These are phyloP conservation scores for Catonia carolina DNA, from an alignment of 2,888 invertebrate genomes.

Conservation along the genomic window DNA sequence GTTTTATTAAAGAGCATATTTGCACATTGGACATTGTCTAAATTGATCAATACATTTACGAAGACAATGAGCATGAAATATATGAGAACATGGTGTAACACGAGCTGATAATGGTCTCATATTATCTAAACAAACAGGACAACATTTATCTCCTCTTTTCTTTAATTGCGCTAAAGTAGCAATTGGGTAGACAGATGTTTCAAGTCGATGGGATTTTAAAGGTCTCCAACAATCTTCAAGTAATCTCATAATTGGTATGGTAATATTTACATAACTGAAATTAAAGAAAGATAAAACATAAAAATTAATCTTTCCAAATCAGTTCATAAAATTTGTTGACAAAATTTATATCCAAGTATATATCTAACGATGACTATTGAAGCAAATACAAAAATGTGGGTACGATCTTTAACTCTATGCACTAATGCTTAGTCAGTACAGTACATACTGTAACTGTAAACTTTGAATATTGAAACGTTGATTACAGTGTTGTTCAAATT, in stretches of 20 bases:
- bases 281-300: background rate
- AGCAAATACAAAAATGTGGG: no score
- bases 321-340: no score
- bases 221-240: slow-evolving; percentile 26
- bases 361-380: no score
- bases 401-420: no score
- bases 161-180: slow-evolving; percentile 59
- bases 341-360: no score
- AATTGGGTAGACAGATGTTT: slow-evolving; percentile 37
- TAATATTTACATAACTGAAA: slow-evolving; percentile 30
- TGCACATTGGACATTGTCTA: slow-evolving; percentile 31
- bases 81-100: slow-evolving; percentile 69
- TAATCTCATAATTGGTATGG: slow-evolving; percentile 22
- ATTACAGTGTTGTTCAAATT: no score
- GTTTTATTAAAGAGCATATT: slow-evolving; percentile 22
- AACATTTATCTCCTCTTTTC: slow-evolving; percentile 60
- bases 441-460: no score
- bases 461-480: no score
- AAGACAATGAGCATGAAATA: slow-evolving; percentile 70
- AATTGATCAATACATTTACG: slow-evolving; percentile 39
- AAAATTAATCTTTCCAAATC: background rate
- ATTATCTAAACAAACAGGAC: slow-evolving; percentile 63
- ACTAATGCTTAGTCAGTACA: no score
- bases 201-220: slow-evolving; percentile 15
- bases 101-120: slow-evolving; percentile 57